phyloP scores from a whole-genome alignment of 2,113 vertebrate genomes.

The Phalacrocorax carbo region DNA sequence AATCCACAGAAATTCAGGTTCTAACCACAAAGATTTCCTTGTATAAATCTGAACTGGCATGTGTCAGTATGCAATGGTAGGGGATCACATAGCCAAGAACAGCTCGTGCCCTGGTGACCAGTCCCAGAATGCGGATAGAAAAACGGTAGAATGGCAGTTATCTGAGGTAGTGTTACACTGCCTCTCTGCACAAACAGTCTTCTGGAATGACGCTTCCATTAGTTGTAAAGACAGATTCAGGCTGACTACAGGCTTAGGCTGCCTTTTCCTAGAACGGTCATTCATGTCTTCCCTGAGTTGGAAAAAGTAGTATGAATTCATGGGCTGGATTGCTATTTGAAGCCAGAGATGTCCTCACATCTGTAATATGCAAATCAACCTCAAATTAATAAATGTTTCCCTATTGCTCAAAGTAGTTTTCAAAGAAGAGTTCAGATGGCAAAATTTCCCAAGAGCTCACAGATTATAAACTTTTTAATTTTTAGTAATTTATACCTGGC shows the following conservation, averaged over 20 bases:
- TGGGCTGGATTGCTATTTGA: not conserved
- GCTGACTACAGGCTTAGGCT: not conserved
- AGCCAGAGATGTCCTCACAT: not conserved
- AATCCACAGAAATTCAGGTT: conserved; percentile 34
- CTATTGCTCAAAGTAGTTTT: not conserved
- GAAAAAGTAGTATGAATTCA: not conserved
- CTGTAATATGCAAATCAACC: not conserved
- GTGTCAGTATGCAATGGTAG: not conserved
- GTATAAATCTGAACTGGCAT: conserved; percentile 23
- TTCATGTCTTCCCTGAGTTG: not conserved
- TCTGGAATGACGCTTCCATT: not conserved
- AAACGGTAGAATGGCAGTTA: conserved; percentile 4
- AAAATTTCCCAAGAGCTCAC: not conserved
- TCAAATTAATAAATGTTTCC: not conserved
- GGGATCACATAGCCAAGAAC: conserved; percentile 15
- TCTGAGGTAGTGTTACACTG: not conserved
- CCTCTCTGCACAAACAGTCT: not conserved
- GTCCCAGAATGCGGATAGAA: not conserved
- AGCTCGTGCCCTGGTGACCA: not conserved
- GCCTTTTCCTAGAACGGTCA: not conserved
- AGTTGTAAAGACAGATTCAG: not conserved
- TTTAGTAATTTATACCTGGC: not conserved
- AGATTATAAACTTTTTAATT: not conserved
- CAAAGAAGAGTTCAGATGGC: not conserved
- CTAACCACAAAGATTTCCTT: conserved; percentile 49